Percentiles rank a stretch among this genome's conserved stretches.
Evolutionary conservation across 2,888 invertebrate species (phyloP).

Genomic region (Oligia latruncula): DNA sequence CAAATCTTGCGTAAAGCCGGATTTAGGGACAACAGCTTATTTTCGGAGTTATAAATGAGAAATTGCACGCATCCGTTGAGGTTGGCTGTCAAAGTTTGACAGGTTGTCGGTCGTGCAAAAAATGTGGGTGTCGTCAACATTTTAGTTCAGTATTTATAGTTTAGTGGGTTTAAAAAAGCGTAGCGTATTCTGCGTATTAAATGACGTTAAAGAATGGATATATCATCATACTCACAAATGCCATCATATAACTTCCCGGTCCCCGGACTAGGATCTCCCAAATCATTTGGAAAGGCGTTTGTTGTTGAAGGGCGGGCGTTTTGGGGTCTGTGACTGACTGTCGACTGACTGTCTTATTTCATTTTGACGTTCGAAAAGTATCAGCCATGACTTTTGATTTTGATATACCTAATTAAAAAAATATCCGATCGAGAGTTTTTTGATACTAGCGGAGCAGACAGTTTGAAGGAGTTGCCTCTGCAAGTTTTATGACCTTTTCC

Average conservation of each 20-base stretch:
- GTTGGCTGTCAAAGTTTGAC: constrained; percentile 70
- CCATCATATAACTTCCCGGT: neutral
- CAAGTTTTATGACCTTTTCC: neutral
- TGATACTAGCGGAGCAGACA: no score
- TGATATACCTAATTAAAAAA: neutral
- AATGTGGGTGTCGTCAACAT: constrained; percentile 56
- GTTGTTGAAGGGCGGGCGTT: no score
- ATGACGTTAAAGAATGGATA: neutral
- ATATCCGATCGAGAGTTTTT: no score
- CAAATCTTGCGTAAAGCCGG: constrained; percentile 72
- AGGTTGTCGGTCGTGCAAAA: constrained; percentile 68
- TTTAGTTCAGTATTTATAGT: constrained; percentile 13
- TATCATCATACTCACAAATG: neutral
- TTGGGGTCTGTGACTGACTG: no score
- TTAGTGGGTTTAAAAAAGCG: neutral
- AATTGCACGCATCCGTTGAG: constrained; percentile 73
- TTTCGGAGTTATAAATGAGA: constrained; percentile 69
- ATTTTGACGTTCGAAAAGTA: no score
- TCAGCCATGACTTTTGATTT: no score
- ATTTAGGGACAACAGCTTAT: constrained; percentile 70
- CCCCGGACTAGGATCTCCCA: neutral
- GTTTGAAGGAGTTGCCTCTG: neutral
- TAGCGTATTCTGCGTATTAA: neutral
- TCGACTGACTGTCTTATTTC: no score
- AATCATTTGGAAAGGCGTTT: no score